These are phyloP conservation scores for Drosophila limbata DNA, from an alignment of 2,888 invertebrate genomes.

Conservation along the genomic window DNA sequence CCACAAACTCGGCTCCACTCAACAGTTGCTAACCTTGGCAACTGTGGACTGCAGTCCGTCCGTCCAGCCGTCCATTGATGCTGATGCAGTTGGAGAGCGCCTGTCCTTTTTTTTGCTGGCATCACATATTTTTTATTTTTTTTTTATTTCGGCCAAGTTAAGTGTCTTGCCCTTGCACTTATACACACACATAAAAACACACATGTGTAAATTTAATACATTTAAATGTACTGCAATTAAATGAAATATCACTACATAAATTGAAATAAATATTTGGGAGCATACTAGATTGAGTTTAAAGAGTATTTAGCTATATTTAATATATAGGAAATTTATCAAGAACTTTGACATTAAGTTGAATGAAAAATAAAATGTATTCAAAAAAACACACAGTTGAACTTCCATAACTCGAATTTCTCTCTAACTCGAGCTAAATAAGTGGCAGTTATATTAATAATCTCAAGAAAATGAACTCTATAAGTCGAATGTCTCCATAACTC, in stretches of 20 bases:
- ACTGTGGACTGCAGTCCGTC: constrained; percentile 22
- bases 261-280: too few species aligned
- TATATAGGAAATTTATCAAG: too few species aligned
- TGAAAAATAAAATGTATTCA: too few species aligned
- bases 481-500: too few species aligned
- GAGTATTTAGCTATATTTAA: too few species aligned
- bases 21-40: constrained; percentile 71
- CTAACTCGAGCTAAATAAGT: too few species aligned
- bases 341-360: too few species aligned
- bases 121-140: constrained; percentile 31
- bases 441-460: too few species aligned
- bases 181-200: constrained; percentile 11
- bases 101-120: constrained; percentile 63
- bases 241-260: background rate
- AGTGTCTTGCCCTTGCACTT: constrained; percentile 60
- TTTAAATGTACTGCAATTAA: constrained; percentile 36
- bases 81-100: constrained; percentile 28
- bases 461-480: too few species aligned
- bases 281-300: too few species aligned
- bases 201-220: constrained; percentile 40
- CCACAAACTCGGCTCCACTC: constrained; percentile 51
- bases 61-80: background rate
- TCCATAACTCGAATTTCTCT: too few species aligned
- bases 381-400: too few species aligned
- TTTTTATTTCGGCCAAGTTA: constrained; percentile 25